phyloP scores from a whole-genome alignment of 2,797 vertebrate species.

The Neoniphon sammara region DNA sequence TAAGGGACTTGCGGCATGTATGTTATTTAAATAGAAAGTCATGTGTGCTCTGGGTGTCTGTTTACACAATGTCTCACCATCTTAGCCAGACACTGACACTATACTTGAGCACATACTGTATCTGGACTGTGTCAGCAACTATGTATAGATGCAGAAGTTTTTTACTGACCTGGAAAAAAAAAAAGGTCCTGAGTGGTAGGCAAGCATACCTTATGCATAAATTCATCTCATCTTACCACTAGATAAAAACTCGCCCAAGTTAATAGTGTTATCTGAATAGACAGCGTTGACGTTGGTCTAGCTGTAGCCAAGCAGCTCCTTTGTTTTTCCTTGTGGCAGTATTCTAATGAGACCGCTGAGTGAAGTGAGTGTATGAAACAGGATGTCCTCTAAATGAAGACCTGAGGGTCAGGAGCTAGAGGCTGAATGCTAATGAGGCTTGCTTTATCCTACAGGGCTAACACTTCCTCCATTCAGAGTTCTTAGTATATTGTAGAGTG shows the following conservation, averaged over 20 bases:
- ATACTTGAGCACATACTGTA: background rate
- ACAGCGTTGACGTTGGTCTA: constrained; percentile 27
- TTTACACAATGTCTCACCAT: constrained; percentile 26
- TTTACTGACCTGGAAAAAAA: constrained; percentile 1
- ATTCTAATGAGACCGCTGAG: constrained; percentile 52
- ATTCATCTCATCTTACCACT: background rate
- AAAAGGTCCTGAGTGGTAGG: background rate
- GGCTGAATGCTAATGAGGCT: constrained; percentile 70
- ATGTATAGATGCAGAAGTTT: background rate
- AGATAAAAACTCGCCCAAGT: background rate
- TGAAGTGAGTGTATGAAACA: constrained; percentile 54
- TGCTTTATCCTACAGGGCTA: constrained; percentile 53
- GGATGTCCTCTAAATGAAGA: constrained; percentile 62
- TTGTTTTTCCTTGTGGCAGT: constrained; percentile 19
- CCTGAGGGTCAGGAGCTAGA: constrained; percentile 55
- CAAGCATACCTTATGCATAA: background rate
- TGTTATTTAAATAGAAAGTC: constrained; percentile 54
- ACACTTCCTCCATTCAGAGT: constrained; percentile 63
- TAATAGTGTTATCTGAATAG: constrained; percentile 16
- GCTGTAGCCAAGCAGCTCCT: constrained; percentile 25
- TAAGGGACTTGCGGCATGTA: constrained; percentile 35
- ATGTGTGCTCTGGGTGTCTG: constrained; percentile 24
- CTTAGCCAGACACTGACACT: background rate
- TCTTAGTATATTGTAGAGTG: constrained; percentile 44
- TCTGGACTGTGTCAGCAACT: constrained; percentile 5